Evolutionary conservation across 2,797 vertebrate species (phyloP).

Genomic region (Champsocephalus gunnari): DNA sequence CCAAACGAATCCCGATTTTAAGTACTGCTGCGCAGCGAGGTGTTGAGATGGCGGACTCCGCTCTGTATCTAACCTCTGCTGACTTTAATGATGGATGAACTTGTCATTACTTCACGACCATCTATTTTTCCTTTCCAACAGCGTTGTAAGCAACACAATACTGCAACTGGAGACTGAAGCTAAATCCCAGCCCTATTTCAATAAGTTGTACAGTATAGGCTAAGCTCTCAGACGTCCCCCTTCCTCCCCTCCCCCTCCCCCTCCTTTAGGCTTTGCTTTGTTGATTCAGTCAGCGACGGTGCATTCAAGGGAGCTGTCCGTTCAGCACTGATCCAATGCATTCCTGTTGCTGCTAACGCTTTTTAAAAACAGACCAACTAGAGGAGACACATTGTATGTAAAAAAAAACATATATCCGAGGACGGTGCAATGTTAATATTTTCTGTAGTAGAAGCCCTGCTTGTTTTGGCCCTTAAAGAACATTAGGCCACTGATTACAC

Average conservation of each 20-base stretch:
- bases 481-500: conserved; percentile 60
- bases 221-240: conserved; percentile 66
- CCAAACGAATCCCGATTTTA: conserved; percentile 86
- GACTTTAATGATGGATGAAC: conserved; percentile 82
- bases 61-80: conserved; percentile 80
- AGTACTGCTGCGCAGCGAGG: conserved; percentile 79
- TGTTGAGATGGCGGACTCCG: conserved; percentile 77
- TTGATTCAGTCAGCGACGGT: conserved; percentile 77
- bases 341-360: conserved; percentile 85
- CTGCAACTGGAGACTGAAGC: conserved; percentile 81
- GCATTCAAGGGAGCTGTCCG: conserved; percentile 89
- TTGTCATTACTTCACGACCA: conserved; percentile 83
- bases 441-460: conserved; percentile 68
- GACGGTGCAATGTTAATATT: conserved; percentile 85
- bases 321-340: conserved; percentile 88
- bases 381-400: conserved; percentile 78
- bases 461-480: conserved; percentile 61
- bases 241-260: background rate
- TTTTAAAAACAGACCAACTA: conserved; percentile 78
- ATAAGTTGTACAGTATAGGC: conserved; percentile 85
- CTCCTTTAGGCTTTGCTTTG: conserved; percentile 75
- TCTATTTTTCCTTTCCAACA: conserved; percentile 74
- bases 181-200: conserved; percentile 79
- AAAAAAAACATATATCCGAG: conserved; percentile 77
- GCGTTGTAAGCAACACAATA: conserved; percentile 81